Percentiles rank a stretch among this genome's conserved stretches.
phyloP scores from a whole-genome alignment of 2,888 invertebrate genomes.

The Leucoma salicis region DNA sequence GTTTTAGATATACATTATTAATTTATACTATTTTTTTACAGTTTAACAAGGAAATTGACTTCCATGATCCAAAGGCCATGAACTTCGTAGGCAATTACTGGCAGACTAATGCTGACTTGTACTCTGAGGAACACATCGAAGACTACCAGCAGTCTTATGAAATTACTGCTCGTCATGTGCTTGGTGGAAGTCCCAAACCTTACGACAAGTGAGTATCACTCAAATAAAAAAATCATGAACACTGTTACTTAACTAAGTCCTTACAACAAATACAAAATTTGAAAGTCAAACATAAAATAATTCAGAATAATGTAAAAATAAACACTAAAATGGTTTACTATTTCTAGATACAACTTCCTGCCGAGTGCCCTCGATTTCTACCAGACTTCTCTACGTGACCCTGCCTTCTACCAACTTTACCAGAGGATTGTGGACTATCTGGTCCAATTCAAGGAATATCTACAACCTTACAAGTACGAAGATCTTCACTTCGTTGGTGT shows the following conservation, averaged over 20 bases:
- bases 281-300: no score
- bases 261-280: no score
- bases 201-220: slow-evolving; percentile 47
- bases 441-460: slow-evolving; percentile 82
- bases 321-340: no score
- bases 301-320: no score
- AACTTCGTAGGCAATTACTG: slow-evolving; percentile 81
- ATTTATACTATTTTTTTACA: slow-evolving; percentile 31
- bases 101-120: slow-evolving; percentile 80
- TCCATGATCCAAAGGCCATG: slow-evolving; percentile 67
- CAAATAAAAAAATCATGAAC: no score
- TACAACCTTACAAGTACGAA: slow-evolving; percentile 81
- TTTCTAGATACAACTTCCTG: slow-evolving; percentile 59
- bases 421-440: slow-evolving; percentile 82
- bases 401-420: slow-evolving; percentile 86
- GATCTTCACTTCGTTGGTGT: slow-evolving; percentile 83
- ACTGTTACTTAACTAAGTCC: no score
- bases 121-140: slow-evolving; percentile 48
- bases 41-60: slow-evolving; percentile 60
- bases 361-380: slow-evolving; percentile 85
- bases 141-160: slow-evolving; percentile 80
- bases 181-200: slow-evolving; percentile 51
- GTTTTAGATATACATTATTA: background rate
- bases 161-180: slow-evolving; percentile 75
- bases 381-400: slow-evolving; percentile 86